Evolutionary conservation across 2,888 invertebrate species (phyloP), one percentile per base, ranked within the genome.

Genomic region (Cataglyphis albicans): DNA sequence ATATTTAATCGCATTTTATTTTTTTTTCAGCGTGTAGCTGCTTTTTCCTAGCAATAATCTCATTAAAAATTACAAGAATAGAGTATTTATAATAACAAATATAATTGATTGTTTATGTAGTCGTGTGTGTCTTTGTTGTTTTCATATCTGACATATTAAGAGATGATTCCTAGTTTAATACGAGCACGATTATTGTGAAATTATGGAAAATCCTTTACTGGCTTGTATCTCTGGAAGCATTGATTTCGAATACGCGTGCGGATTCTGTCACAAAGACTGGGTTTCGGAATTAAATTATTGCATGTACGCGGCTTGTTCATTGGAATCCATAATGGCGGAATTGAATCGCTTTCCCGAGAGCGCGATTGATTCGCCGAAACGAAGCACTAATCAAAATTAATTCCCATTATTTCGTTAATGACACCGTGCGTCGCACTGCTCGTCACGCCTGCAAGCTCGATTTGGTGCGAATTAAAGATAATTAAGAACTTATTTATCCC

Each of bases 381-480:
- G 91, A 90, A 90, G 89, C 90, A 91, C 91, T 90, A 91, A 91
- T 90, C 90, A 90, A 91, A 90, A 90, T 90, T 90, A 90, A 90
- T 91, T 90, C 86, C 90, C 84, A 91, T 90, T 90, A 89, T 90
- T 90, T 90, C 90, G 86, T 91, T 90, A 90, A 90, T 91, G 90
- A 90, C 89, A 91, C 90, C 89, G 86, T 83, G 88, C 87, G 81
- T 84, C 85, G 85, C 82, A 59, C 81, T 63, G 85, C 86, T 84
- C 89, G 91, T 91, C 89, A 86, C 88, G 86, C 83, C 88, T 52
- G 85, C 81, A 86, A 84, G 90, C 89, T 87, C 85, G 87, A 90
- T 90, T 90, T 91, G 87, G 75, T 72, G 76, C 90, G 87, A 91
- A 91, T 90, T 89, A 87, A 89, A 88, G 89, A 90, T 91, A 90